Base-by-base conservation (phyloP, 1,140 invertebrate species). In the Potamilus streckersoni region DNA sequence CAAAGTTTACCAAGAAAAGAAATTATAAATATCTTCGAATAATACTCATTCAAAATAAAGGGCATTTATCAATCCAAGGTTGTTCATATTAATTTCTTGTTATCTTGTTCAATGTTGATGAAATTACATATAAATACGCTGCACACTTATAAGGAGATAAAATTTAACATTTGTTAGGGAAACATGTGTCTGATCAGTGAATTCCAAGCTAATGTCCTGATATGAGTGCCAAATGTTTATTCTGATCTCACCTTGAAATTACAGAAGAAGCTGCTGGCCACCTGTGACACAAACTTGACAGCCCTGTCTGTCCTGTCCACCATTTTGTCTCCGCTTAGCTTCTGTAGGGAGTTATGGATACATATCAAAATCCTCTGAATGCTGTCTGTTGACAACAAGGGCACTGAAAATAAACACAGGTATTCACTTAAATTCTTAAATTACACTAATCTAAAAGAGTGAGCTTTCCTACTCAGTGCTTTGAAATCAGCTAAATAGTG, bases 231-330 rank as follows among this genome's bases (percentile, higher is more conserved):
- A 1, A n/a, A 55, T 49, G 38, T 49, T 49, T 11, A 49, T 49
- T 8, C 11, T 49, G 66, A 3, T 71, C 78, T 58, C 75, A 84
- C 85, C 79, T 79, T 83, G 38, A 83, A 79, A 59, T 83, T 83
- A 19, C 78, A 60, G 73, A 88, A 87, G 74, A 88, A 87, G 56
- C 79, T 85, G 14, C 69, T 57, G 15, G 82, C 79, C 57, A 86
- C 82, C 74, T 82, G 80, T 69, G 85, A 76, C 27, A 88, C 84
- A 83, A 88, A 88, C 58, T 74, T 78, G 5, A 87, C 70, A n/a
- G 83, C 83, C 12, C 78, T 59, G 57, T 84, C 81, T 19, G 76
- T 63, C 58, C 79, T 79, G 65, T 79, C 69, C 17, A 69, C 73
- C 14, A 66, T 59, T n/a, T 55, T 67, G 60, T 71, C 73, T n/a